Conservation (phyloP, 2,113 vertebrate genomes). For the Tonatia bakeri region DNA sequence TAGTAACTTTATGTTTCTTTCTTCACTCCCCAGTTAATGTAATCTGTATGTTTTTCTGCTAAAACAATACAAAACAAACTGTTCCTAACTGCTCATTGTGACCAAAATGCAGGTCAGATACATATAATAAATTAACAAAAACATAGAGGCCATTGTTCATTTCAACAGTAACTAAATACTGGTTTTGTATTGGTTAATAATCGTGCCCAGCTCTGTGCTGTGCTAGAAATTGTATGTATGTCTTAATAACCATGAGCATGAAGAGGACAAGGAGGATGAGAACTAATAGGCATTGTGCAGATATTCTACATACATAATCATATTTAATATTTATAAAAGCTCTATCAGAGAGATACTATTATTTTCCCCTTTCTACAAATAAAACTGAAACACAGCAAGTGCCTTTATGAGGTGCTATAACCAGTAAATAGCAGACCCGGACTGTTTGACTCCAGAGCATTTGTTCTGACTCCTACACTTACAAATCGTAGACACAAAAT, state of each 20-base stretch:
- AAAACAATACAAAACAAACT: not conserved
- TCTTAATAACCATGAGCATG: not conserved
- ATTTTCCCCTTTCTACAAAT: not conserved
- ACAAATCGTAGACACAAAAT: not conserved
- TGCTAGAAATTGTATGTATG: not conserved
- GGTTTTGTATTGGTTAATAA: not conserved
- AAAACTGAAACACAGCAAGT: not conserved
- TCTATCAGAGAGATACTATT: not conserved
- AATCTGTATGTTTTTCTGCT: not conserved
- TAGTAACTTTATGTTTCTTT: not conserved
- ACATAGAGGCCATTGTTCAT: not conserved
- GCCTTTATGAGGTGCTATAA: not conserved
- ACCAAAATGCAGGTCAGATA: not conserved
- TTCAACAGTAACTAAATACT: not conserved
- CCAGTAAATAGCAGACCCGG: not conserved
- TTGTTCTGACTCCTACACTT: not conserved
- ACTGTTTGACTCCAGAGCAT: not conserved
- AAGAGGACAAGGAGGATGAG: not conserved
- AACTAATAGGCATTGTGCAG: not conserved
- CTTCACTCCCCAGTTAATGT: not conserved
- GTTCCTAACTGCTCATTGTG: not conserved
- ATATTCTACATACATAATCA: not conserved
- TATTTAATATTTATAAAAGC: not conserved
- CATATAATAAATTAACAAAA: not conserved
- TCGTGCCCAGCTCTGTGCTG: not conserved